These are phyloP conservation scores for Stomatorhinus ivindoensis DNA, from an alignment of 2,113 vertebrate species.

Conservation along the genomic window DNA sequence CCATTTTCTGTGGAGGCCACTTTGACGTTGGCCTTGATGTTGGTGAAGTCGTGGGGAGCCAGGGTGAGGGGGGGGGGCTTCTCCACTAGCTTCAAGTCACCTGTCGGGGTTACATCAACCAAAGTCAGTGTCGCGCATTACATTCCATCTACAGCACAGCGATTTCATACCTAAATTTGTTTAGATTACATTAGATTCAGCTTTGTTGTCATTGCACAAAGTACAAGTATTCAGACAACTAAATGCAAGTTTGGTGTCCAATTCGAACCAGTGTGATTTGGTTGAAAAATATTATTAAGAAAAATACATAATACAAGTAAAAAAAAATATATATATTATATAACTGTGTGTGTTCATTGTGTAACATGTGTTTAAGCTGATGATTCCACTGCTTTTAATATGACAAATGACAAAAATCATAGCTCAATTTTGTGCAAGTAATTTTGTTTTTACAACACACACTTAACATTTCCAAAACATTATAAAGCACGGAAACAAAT, in stretches of 20 bases:
- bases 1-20: constrained; percentile 98
- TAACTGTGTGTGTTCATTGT: not conserved
- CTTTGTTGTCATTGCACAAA: not conserved
- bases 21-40: constrained; percentile 98
- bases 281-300: not conserved
- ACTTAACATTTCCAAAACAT: not conserved
- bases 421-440: not conserved
- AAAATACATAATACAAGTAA: not conserved
- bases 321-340: not conserved
- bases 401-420: not conserved
- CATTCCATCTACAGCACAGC: not conserved
- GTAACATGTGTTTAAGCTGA: not conserved
- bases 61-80: constrained; percentile 95
- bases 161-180: not conserved
- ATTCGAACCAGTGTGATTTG: not conserved
- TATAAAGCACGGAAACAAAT: not conserved
- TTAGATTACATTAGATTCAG: not conserved
- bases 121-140: not conserved
- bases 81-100: constrained; percentile 95
- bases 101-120: constrained; percentile 43
- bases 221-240: not conserved
- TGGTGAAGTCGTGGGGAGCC: constrained; percentile 96
- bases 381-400: not conserved
- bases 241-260: not conserved
- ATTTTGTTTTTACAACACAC: not conserved